Percentiles rank a stretch among this genome's conserved stretches.
Evolutionary conservation across 2,888 invertebrate species (phyloP).

Genomic region (Leistus spinibarbis): DNA sequence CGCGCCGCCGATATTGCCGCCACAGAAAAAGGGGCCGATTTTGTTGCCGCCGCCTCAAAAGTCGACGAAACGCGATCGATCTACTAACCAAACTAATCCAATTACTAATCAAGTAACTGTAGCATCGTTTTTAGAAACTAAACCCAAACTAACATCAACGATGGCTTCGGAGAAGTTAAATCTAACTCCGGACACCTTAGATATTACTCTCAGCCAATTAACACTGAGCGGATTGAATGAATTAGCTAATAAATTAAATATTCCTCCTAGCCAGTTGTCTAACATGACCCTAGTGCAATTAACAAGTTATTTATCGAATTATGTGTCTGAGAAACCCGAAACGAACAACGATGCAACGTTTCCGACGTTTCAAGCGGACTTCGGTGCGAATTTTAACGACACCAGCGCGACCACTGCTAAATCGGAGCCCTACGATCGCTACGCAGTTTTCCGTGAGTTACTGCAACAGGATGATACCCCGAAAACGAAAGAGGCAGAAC

Average conservation of each 20-base stretch:
- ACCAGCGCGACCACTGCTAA: slow-evolving; percentile 53
- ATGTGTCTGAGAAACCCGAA: slow-evolving; percentile 57
- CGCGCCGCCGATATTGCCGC: slow-evolving; percentile 61
- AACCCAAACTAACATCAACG: slow-evolving; percentile 48
- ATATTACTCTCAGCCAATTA: slow-evolving; percentile 82
- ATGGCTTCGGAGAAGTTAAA: slow-evolving; percentile 50
- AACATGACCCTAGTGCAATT: slow-evolving; percentile 87
- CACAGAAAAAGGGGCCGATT: slow-evolving; percentile 54
- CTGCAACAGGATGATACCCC: slow-evolving; percentile 77
- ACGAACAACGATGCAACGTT: slow-evolving; percentile 55
- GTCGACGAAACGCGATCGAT: slow-evolving; percentile 46
- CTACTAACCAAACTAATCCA: slow-evolving; percentile 34
- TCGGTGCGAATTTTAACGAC: slow-evolving; percentile 72
- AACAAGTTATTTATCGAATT: slow-evolving; percentile 76
- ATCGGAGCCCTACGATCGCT: slow-evolving; percentile 70
- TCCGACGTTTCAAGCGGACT: slow-evolving; percentile 70
- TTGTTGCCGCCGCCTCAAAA: slow-evolving; percentile 60
- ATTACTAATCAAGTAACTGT: slow-evolving; percentile 45
- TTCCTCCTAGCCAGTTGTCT: slow-evolving; percentile 78
- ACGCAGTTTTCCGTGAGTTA: slow-evolving; percentile 85
- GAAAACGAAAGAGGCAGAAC: slow-evolving; percentile 47
- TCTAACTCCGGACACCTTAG: slow-evolving; percentile 59
- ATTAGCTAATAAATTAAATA: slow-evolving; percentile 74
- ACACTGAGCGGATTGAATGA: slow-evolving; percentile 83
- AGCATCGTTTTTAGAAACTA: slow-evolving; percentile 48